Base-by-base conservation (phyloP, 1,140 invertebrate genomes). In the Drepana arcuata region DNA sequence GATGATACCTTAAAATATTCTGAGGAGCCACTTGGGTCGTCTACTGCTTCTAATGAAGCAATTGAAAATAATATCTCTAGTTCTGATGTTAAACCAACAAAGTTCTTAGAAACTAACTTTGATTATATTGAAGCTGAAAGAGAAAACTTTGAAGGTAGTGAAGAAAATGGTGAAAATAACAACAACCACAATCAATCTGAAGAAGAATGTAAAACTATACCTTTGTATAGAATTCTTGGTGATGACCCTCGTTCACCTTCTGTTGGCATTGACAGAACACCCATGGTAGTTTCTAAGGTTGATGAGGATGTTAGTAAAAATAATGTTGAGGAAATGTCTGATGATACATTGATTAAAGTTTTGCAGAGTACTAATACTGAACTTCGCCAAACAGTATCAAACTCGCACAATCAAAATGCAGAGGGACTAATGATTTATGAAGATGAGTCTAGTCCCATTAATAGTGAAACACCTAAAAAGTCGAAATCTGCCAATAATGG, bases 61-160 rank as follows among this genome's bases (percentile, higher is more conserved):
- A 68, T 82, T 43, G 65, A 78, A 52, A 60, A 59, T 25, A 52
- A 69, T 32, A 68, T 69, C n/a, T 62, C 56, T 14, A 50, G 51
- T 34, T 28, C 27, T 30, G n/a, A 2, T 31, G 34, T 18, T 6
- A 60, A 62, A 48, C 61, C 58, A 23, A 60, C 34, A 33, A 41
- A 54, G 41, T 58, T 84, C 23, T 53, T 84, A 35, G 81, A 84
- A 65, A 84, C 83, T 28, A 80, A 84, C 60, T 83, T 84, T 68
- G 83, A 84, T 30, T 84, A 69, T 72, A 34, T 72, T 14, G 80
- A 84, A 39, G 45, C 16, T 53, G 51, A 55, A 21, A 52, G 54
- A 34, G 59, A 68, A 5, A 58, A 49, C 36, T 53, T 58, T 51
- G 60, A 68, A 52, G 62, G 64, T 14, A 59, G 36, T 46, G 52